Base-by-base conservation (phyloP, 2,797 vertebrate genomes). In the Bucorvus abyssinicus region DNA sequence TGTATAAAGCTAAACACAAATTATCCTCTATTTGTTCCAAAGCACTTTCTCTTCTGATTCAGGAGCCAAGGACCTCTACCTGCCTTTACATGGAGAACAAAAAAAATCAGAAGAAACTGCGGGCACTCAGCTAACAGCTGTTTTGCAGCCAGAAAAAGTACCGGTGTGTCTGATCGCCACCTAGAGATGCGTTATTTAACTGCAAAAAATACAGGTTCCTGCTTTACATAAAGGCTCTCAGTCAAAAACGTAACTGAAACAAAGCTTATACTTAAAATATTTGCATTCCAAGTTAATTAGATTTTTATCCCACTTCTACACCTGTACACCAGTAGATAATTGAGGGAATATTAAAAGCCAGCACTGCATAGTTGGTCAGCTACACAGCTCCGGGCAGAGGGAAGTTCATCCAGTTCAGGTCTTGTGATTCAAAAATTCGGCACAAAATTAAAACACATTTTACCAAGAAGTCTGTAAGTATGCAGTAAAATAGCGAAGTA, bases 311-410 rank as follows among this genome's bases (percentile, higher is more conserved):
- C 79, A 38, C 24, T 84, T 64, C 21, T 84, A 60, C 78, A 78
- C 36, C 10, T 42, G 61, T 84, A 52, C 9, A 29, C 1, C 75
- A 52, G 5, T 14, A 78, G 23, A 38, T 74, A 94, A 70, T 0
- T 55, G 26, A 85, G 15, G 26, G 11, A 55, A 89, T 92, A 89
- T 68, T 44, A 87, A 89, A 93, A 85, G 34, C 6, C 38, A 85
- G 38, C 5, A 67, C 12, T 2, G 1, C 1, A 0, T 60, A 70
- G 52, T 24, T 84, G 20, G 3, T 47, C 42, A 64, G 29, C 40
- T 57, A 29, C 6, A 70, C 14, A 64, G n/a, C 63, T 80, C 17
- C 36, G 92, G 22, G 49, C 24, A 77, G 55, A 67, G 17, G 26
- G 18, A 93, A 68, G 22, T 18, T 77, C 38, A 38, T 24, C 12